A percentile compares a stretch with the other conserved stretches of the same genome.
Evolutionary conservation across 2,113 vertebrate genomes (phyloP).

Genomic region (Psettodes erumei): DNA sequence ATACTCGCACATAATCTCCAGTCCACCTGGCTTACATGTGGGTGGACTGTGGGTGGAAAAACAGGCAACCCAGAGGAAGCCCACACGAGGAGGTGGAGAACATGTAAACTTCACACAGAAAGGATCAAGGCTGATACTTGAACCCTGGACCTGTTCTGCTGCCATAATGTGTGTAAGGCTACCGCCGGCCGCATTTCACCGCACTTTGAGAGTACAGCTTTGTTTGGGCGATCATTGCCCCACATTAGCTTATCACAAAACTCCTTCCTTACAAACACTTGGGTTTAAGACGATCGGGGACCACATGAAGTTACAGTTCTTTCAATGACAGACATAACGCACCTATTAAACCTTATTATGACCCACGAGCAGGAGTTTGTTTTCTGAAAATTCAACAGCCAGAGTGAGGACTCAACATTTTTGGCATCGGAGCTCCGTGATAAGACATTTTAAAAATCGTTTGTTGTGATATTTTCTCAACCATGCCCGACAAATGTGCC

Average conservation of each 20-base stretch:
- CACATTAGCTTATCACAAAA: neutral
- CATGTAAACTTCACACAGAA: slow-evolving; percentile 66
- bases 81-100: slow-evolving; percentile 56
- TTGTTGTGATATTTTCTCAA: neutral
- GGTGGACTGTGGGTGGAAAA: slow-evolving; percentile 62
- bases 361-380: neutral
- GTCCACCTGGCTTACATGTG: slow-evolving; percentile 70
- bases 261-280: too few species aligned
- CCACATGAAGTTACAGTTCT: neutral
- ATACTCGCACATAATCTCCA: slow-evolving; percentile 47
- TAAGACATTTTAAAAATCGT: neutral
- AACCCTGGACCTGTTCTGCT: slow-evolving; percentile 51
- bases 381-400: neutral
- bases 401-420: neutral
- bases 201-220: neutral
- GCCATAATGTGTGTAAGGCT: slow-evolving; percentile 56
- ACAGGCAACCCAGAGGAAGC: slow-evolving; percentile 59
- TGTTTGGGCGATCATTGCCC: neutral
- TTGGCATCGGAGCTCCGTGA: neutral
- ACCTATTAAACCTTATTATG: too few species aligned
- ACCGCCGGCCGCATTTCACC: slow-evolving; percentile 51
- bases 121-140: slow-evolving; percentile 58
- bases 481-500: neutral
- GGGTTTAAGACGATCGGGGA: neutral
- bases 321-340: neutral